These are phyloP conservation scores for Zapornia atra DNA, from an alignment of 2,113 vertebrate species.

Conservation along the genomic window DNA sequence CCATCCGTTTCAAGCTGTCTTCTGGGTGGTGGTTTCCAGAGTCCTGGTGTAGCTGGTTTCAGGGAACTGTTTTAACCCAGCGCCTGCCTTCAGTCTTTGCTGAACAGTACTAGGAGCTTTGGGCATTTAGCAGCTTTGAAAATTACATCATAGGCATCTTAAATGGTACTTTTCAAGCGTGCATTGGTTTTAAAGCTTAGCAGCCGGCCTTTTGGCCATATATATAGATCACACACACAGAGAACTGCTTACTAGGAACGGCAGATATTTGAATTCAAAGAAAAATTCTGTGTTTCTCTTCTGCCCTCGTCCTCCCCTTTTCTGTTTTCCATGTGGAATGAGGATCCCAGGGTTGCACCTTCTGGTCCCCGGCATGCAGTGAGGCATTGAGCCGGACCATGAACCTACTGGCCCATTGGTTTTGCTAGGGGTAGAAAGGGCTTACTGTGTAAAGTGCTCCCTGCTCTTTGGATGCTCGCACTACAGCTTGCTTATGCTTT, in stretches of 20 bases:
- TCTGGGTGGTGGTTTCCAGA: background rate
- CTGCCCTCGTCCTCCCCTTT: background rate
- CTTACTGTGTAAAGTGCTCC: rapidly evolving
- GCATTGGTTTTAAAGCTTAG: conserved; percentile 22
- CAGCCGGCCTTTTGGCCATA: conserved; percentile 2
- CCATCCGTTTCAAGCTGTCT: background rate
- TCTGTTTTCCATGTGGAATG: background rate
- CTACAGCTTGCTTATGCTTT: background rate
- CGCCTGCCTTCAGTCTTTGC: background rate
- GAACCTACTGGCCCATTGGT: background rate
- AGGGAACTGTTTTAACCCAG: background rate
- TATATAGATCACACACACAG: background rate
- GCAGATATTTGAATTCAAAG: background rate
- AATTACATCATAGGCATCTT: conserved; percentile 22
- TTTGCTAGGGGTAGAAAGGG: background rate
- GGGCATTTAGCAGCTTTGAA: conserved; percentile 40
- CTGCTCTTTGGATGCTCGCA: background rate
- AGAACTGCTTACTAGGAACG: background rate
- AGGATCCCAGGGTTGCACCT: background rate
- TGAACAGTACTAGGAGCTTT: background rate
- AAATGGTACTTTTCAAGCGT: background rate
- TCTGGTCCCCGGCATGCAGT: background rate
- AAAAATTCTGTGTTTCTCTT: background rate
- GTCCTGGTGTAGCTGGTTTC: background rate
- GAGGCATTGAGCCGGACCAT: background rate